These are phyloP conservation scores for Carterocephalus palaemon DNA, from an alignment of 2,888 invertebrate species.

Conservation along the genomic window DNA sequence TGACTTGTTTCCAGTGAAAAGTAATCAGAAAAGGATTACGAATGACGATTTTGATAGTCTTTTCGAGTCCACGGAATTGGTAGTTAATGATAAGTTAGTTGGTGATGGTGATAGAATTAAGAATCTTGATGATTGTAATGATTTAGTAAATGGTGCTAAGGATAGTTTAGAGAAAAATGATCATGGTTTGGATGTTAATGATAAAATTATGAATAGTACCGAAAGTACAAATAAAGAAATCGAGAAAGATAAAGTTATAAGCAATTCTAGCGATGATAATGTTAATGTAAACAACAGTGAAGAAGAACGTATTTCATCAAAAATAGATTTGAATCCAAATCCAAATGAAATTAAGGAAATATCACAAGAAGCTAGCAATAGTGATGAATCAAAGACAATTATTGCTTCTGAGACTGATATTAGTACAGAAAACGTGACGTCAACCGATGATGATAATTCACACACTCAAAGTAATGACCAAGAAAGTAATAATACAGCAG, in stretches of 20 bases:
- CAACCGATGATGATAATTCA: no score
- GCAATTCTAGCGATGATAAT: neutral
- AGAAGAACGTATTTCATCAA: neutral
- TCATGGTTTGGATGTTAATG: neutral
- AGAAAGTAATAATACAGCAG: neutral
- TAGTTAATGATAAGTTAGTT: conserved; percentile 19
- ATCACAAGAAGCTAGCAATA: no score
- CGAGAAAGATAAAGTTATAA: neutral
- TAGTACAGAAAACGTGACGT: no score
- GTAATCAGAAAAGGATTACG: conserved; percentile 24
- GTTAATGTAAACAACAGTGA: neutral
- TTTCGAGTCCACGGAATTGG: no score
- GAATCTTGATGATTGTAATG: neutral
- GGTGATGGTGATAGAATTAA: conserved; percentile 5
- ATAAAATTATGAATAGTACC: conserved; percentile 1
- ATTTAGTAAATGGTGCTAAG: conserved; percentile 4
- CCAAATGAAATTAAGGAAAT: no score
- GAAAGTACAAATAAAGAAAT: conserved; percentile 5
- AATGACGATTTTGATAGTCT: conserved; percentile 32
- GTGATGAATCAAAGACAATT: no score
- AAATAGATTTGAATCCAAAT: neutral
- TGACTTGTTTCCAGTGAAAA: conserved; percentile 29
- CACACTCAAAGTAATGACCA: no score
- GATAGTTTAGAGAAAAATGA: conserved; percentile 2
- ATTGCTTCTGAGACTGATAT: no score